These are phyloP conservation scores for Montipora efflorescens DNA, from an alignment of 64 coral and sea anemone species.

Conservation along the genomic window DNA sequence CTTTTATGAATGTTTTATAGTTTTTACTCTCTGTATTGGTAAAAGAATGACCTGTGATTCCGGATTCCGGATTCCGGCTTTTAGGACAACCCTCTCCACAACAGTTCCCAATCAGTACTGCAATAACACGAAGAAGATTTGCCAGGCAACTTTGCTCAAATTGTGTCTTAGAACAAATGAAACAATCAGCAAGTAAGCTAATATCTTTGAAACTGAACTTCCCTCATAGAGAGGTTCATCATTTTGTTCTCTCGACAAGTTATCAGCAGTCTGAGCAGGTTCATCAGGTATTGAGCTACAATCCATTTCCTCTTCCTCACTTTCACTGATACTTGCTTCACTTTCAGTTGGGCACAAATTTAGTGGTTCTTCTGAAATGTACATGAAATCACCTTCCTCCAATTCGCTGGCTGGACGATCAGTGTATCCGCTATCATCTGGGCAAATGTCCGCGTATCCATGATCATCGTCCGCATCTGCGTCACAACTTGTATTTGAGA, in stretches of 20 bases:
- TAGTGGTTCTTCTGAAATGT: not conserved
- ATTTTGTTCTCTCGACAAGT: not conserved
- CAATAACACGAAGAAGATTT: constrained; percentile 30
- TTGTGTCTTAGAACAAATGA: constrained; percentile 44
- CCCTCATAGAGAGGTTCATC: constrained; percentile 15
- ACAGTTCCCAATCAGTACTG: not conserved
- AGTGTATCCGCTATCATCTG: not conserved
- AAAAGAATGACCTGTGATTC: too few species aligned
- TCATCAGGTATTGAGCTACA: not conserved
- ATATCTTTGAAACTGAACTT: constrained; percentile 16
- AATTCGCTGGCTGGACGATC: not conserved
- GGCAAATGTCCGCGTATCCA: not conserved
- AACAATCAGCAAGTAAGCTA: constrained; percentile 31
- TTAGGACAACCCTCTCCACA: too few species aligned
- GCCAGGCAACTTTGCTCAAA: constrained; percentile 43
- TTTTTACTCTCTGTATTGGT: too few species aligned
- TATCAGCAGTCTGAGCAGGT: not conserved
- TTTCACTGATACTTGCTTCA: constrained; percentile 30
- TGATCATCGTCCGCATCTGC: not conserved
- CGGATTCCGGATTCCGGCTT: too few species aligned
- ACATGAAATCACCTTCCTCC: not conserved
- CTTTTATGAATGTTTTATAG: too few species aligned
- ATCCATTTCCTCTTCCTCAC: constrained; percentile 12
- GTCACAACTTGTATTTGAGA: not conserved
- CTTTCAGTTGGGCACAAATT: not conserved